Evolutionary conservation across 2,888 invertebrate genomes (phyloP).

Genomic region (Onchidella celtica): DNA sequence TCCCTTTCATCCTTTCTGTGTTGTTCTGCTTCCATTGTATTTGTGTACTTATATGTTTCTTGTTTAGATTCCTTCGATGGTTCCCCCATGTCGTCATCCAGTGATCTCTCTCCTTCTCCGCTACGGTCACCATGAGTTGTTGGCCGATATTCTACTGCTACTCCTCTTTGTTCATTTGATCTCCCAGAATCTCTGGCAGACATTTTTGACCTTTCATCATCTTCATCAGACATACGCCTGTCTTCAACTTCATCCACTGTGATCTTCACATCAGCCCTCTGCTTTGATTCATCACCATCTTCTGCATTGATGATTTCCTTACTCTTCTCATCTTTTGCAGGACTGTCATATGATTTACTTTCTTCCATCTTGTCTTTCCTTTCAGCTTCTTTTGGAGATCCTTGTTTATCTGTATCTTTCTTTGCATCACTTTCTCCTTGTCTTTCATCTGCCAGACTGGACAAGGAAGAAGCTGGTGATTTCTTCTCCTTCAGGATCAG

Average conservation of each 20-base stretch:
- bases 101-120: conserved; percentile 26
- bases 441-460: not conserved
- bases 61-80: not conserved
- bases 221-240: conserved; percentile 20
- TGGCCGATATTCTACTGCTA: not conserved
- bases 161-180: conserved; percentile 14
- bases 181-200: conserved; percentile 2
- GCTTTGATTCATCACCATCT: conserved; percentile 13
- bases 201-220: conserved; percentile 9
- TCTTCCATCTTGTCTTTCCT: not conserved
- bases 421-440: not conserved
- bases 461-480: not conserved
- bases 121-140: not conserved
- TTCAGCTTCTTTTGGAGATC: conserved; percentile 44
- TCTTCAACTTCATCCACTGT: conserved; percentile 26
- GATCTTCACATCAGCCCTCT: not conserved
- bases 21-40: not conserved
- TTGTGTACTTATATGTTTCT: not conserved
- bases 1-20: not conserved
- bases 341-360: not conserved
- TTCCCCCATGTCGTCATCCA: conserved; percentile 6
- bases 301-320: not conserved
- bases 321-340: not conserved
- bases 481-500: not conserved
- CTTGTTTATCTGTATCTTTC: conserved; percentile 21